Conservation (phyloP, 2,113 vertebrate genomes). For the Catharus fuscescens region DNA sequence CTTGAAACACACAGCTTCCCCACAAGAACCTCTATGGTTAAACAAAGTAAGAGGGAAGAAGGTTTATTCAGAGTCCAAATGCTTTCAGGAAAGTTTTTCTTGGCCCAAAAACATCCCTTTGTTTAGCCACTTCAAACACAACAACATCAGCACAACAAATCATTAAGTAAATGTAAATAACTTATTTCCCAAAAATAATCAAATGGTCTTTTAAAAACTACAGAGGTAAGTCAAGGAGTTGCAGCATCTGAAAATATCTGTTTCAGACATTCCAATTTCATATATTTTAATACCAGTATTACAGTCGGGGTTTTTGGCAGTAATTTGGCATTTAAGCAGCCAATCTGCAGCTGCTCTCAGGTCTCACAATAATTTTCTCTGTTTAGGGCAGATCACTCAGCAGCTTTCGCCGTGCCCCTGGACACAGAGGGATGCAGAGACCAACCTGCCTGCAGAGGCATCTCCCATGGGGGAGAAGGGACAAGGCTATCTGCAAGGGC, state of each 20-base stretch:
- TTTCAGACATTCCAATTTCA: neutral
- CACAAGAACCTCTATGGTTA: neutral
- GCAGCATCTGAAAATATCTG: neutral
- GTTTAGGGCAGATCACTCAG: accelerated
- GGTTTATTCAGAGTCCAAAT: neutral
- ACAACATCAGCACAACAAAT: neutral
- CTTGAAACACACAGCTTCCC: neutral
- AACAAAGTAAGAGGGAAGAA: neutral
- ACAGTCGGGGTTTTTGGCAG: accelerated
- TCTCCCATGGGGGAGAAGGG: accelerated
- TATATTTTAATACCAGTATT: accelerated
- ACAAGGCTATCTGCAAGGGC: neutral
- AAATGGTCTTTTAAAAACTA: neutral
- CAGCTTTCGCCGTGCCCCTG: accelerated
- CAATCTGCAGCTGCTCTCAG: neutral
- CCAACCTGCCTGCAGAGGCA: neutral
- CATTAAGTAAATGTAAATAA: neutral
- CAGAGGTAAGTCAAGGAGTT: neutral
- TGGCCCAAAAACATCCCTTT: neutral
- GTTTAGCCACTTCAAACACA: neutral
- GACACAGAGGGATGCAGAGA: neutral
- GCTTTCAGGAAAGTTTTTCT: neutral
- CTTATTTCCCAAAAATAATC: neutral
- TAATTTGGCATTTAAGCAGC: neutral
- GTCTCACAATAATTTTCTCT: neutral